These are phyloP conservation scores for Ophion slaviceki DNA, from an alignment of 2,888 invertebrate species.

Conservation along the genomic window DNA sequence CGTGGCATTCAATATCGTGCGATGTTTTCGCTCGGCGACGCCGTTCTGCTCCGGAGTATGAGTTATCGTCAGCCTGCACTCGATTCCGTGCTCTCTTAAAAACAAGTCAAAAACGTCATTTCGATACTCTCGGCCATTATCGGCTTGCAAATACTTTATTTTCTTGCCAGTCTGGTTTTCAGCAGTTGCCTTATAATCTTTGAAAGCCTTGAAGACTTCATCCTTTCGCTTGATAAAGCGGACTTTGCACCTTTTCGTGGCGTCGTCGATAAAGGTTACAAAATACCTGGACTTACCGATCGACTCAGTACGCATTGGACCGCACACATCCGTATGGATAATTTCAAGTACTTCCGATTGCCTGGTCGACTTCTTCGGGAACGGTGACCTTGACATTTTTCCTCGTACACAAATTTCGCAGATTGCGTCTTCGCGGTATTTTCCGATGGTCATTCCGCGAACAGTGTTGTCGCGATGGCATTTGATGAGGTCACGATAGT, in stretches of 20 bases:
- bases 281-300: not conserved
- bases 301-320: not conserved
- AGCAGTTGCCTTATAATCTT: not conserved
- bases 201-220: not conserved
- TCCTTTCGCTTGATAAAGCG: not conserved
- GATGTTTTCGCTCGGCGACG: constrained; percentile 4
- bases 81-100: not conserved
- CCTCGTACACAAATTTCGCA: constrained; percentile 7
- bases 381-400: not conserved
- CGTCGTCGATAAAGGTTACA: constrained; percentile 1
- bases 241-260: not conserved
- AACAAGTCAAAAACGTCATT: not conserved
- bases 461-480: not conserved
- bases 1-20: not conserved
- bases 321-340: not conserved
- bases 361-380: not conserved
- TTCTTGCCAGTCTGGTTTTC: not conserved
- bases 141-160: not conserved
- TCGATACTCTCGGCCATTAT: not conserved
- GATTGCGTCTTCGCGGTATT: not conserved
- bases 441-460: not conserved
- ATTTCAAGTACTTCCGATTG: not conserved
- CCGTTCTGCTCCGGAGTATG: constrained; percentile 8
- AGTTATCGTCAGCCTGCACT: not conserved
- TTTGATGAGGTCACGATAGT: constrained; percentile 8